Evolutionary conservation across 2,888 invertebrate species (phyloP), one percentile per base, ranked within the genome.

Genomic region (Troilus luridus): DNA sequence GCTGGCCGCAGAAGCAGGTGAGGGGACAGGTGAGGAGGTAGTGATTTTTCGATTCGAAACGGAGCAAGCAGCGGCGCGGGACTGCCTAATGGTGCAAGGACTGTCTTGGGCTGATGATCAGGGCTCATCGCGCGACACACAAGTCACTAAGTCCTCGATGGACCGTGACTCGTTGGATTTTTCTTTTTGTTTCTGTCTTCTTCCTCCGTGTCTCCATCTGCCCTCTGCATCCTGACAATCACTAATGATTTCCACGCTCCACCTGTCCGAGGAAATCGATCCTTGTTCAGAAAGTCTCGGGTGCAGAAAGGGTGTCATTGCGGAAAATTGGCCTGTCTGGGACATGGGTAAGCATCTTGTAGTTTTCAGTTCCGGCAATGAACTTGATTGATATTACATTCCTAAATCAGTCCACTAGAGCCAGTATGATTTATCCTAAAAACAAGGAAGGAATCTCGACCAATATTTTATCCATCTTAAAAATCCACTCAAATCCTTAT

Each of bases 1-100:
- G n/a, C 56, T 56, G 0, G n/a, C n/a, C 85, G 21, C 85, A 85
- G 56, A n/a, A 6, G 85, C 54, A 85, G 85, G 85, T 56, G 85
- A 56, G 56, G n/a, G n/a, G 85, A 56, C 85, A 85, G 85, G 56
- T 85, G 85, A 85, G n/a, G 56, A n/a, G n/a, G 56, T 85, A 85
- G 85, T 85, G 85, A 85, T 85, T 85, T 85, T 85, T 85, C 85
- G 56, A 85, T 85, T 85, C n/a, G 85, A 85, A 58, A 85, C 85
- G 85, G 85, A 56, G 85, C 21, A n/a, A 85, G 9, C 85, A 85
- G 11, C n/a, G 85, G 85, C 56, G 85, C 85, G 85, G 85, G 85
- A 85, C 85, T 85, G 85, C 12, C 56, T 85, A 85, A 85, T 85
- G 85, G 85, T 85, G 85, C 85, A 85, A 24, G 85, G 85, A 85